These are phyloP conservation scores for Trimorus sp. DNA, from an alignment of 2,888 invertebrate species.

Conservation along the genomic window DNA sequence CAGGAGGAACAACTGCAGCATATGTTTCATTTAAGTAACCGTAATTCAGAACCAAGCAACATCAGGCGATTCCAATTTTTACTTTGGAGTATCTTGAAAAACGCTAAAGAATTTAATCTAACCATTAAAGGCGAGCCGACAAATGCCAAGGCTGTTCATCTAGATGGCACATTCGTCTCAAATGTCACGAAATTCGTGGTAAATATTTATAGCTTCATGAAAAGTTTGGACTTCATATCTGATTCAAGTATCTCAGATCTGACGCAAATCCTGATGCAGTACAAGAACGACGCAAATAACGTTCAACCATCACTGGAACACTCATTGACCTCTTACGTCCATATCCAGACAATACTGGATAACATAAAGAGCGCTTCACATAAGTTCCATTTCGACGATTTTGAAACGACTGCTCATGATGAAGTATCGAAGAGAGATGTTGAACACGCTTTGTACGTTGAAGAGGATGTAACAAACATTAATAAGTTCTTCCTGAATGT, in stretches of 20 bases:
- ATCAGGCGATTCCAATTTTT: not conserved
- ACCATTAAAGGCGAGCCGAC: not conserved
- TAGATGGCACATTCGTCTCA: not conserved
- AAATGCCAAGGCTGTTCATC: not conserved
- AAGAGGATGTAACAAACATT: not conserved
- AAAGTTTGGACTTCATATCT: not conserved
- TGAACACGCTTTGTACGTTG: too few relatives aligned
- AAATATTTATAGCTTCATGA: not conserved
- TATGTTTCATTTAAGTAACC: not conserved
- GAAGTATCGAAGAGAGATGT: too few relatives aligned
- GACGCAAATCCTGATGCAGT: too few relatives aligned
- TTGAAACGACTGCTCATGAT: too few relatives aligned
- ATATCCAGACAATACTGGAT: too few relatives aligned
- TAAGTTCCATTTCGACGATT: too few relatives aligned
- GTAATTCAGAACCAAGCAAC: not conserved
- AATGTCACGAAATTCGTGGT: not conserved
- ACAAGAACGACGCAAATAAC: too few relatives aligned
- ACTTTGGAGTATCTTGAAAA: not conserved
- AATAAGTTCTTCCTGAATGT: not conserved
- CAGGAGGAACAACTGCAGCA: not conserved
- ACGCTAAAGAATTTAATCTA: not conserved
- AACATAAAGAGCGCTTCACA: too few relatives aligned
- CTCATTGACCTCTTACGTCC: too few relatives aligned
- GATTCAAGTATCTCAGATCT: not conserved
- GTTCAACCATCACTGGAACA: too few relatives aligned